Base-by-base conservation (phyloP, 2,888 invertebrate species). In the Pseudococcus viburni region DNA sequence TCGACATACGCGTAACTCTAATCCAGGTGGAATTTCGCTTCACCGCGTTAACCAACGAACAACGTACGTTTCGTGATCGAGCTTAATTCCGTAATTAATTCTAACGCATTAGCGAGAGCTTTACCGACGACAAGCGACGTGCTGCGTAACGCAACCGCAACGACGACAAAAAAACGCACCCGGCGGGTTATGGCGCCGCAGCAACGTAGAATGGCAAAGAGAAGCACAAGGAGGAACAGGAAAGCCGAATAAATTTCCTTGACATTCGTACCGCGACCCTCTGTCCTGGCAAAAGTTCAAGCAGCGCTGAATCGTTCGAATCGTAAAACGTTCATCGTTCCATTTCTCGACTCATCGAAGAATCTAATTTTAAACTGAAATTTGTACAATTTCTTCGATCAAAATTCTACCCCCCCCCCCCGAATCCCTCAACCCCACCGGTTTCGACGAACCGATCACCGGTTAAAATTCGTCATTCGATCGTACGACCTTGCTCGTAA, bases 181-280 rank as follows among this genome's bases (percentile, higher is more conserved):
- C 59, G 19, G n/a, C 19, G 59, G 19, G n/a, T 19, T 59, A 19
- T 59, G 59, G 59, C 59, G 59, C 59, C 59, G 59, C 59, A 59
- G 59, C 19, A 19, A 59, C 51, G 59, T 0, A 59, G 8, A 4
- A 59, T 19, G 19, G 59, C 19, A 1, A n/a, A 19, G 59, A n/a
- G 19, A 6, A 59, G 19, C n/a, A 19, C 59, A 59, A 59, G 59
- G 19, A 59, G 59, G 59, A 59, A 59, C 59, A 59, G 59, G 59
- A 73, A 73, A 73, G 33, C 26, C 73, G 73, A 59, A 59, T 59
- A 73, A 73, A 73, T 73, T 73, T 73, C 73, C 73, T 73, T 73
- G 73, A 73, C 73, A 73, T 73, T 73, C 73, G 73, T 33, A 39
- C 73, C 39, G 26, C 73, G 73, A 33, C 26, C 26, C 26, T 9